Evolutionary conservation across 2,888 invertebrate species (phyloP).

Genomic region (Diachrysia chrysitis): DNA sequence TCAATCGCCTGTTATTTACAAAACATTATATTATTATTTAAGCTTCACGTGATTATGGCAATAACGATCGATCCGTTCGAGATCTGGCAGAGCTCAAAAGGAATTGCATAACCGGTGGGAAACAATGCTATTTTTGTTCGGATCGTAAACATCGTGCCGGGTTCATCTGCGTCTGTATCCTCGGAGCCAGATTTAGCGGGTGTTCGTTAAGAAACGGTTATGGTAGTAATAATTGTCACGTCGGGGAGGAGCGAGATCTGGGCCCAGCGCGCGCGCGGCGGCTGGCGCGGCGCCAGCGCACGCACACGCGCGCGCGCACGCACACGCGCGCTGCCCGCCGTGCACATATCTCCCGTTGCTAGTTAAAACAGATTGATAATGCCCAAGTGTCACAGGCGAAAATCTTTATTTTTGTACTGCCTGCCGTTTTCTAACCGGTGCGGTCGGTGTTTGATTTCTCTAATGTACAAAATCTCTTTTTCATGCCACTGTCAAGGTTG

Average conservation of each 20-base stretch:
- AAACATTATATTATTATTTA: conserved; percentile 50
- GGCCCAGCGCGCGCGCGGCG: conserved; percentile 35
- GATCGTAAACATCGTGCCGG: conserved; percentile 65
- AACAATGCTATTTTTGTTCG: conserved; percentile 72
- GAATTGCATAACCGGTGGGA: conserved; percentile 69
- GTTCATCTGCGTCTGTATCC: conserved; percentile 69
- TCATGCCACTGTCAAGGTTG: conserved; percentile 88
- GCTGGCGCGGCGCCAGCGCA: conserved; percentile 68
- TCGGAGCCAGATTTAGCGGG: conserved; percentile 74
- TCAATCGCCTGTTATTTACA: conserved; percentile 19
- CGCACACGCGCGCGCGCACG: conserved; percentile 55
- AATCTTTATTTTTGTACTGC: conserved; percentile 80
- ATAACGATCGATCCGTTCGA: conserved; percentile 37
- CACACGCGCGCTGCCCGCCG: conserved; percentile 59
- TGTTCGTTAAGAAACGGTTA: conserved; percentile 75
- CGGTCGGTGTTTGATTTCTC: conserved; percentile 79
- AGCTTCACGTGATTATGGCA: conserved; percentile 44
- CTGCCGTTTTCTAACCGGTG: conserved; percentile 68
- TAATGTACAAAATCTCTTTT: conserved; percentile 79
- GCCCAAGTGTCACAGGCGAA: conserved; percentile 84
- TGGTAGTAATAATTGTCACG: conserved; percentile 81
- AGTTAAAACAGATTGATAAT: conserved; percentile 87
- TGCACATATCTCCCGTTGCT: conserved; percentile 75
- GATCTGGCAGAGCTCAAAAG: conserved; percentile 64
- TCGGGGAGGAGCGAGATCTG: conserved; percentile 48